A percentile compares a stretch with the other conserved stretches of the same genome.
phyloP scores from a whole-genome alignment of 2,888 invertebrate genomes.

The Diarsia mendica region DNA sequence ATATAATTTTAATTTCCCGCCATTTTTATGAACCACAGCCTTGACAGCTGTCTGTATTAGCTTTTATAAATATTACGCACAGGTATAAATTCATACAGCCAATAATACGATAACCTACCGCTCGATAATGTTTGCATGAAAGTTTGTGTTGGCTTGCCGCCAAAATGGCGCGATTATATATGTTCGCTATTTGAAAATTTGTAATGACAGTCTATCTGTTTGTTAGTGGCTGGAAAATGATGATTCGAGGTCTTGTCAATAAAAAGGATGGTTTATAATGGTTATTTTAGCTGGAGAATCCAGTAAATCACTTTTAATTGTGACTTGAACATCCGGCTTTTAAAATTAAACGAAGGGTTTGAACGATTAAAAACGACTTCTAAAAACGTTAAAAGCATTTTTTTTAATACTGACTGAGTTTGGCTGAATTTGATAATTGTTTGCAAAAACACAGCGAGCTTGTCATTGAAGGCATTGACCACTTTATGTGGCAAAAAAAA shows the following conservation, averaged over 20 bases:
- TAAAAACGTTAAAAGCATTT: background rate
- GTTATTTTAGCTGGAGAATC: background rate
- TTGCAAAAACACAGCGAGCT: background rate
- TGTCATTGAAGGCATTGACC: background rate
- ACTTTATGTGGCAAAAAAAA: background rate
- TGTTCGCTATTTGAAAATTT: slow-evolving; percentile 45
- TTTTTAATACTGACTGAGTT: background rate
- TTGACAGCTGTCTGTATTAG: slow-evolving; percentile 57
- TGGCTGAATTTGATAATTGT: background rate
- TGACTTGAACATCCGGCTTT: background rate
- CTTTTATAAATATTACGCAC: slow-evolving; percentile 60
- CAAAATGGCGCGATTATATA: slow-evolving; percentile 44
- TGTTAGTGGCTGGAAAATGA: slow-evolving; percentile 6
- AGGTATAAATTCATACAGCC: slow-evolving; percentile 63
- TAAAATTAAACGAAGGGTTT: background rate
- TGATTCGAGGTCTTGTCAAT: slow-evolving; percentile 3
- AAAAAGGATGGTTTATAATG: slow-evolving; percentile 14
- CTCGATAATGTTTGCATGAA: slow-evolving; percentile 65
- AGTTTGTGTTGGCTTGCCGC: slow-evolving; percentile 52
- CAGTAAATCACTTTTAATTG: background rate
- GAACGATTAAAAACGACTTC: background rate
- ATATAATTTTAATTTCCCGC: slow-evolving; percentile 44
- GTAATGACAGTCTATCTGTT: slow-evolving; percentile 39
- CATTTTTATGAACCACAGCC: slow-evolving; percentile 52
- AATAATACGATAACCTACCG: slow-evolving; percentile 63